phyloP scores from a whole-genome alignment of 2,888 invertebrate genomes.

The Pelosia muscerda region DNA sequence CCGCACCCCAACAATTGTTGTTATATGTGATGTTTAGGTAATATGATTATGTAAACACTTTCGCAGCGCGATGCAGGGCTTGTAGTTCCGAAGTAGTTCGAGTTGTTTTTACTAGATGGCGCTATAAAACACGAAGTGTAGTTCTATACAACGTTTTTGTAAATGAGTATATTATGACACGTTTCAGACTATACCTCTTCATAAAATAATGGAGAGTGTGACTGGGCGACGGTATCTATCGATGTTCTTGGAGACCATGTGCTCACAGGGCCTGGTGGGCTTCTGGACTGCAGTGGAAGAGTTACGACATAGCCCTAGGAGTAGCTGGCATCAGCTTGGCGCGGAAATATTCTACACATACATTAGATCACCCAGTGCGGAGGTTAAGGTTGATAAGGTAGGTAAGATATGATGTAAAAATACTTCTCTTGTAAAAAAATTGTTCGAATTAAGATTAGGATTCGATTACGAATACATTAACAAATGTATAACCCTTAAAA shows the following conservation, averaged over 20 bases:
- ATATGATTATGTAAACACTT: too few species aligned
- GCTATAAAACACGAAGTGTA: too few species aligned
- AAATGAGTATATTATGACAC: not conserved
- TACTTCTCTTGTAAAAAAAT: too few species aligned
- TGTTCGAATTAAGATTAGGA: not conserved
- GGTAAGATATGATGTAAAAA: not conserved
- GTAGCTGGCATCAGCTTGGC: conserved; percentile 94
- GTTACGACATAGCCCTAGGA: conserved; percentile 91
- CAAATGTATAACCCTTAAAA: too few species aligned
- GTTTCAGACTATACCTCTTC: conserved; percentile 89
- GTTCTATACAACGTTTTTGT: not conserved
- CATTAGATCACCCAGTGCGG: conserved; percentile 92
- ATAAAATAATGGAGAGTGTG: conserved; percentile 91
- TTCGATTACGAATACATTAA: not conserved
- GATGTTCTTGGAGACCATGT: conserved; percentile 93
- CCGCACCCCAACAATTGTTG: too few species aligned
- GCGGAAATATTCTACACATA: conserved; percentile 97
- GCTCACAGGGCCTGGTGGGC: conserved; percentile 94
- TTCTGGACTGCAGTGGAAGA: conserved; percentile 96
- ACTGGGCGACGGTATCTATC: conserved; percentile 93
- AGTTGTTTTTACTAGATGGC: too few species aligned
- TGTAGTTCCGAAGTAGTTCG: too few species aligned
- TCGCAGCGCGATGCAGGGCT: too few species aligned
- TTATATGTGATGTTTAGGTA: too few species aligned
- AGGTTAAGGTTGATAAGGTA: conserved; percentile 93